Base-by-base conservation (phyloP, 2,113 vertebrate species). In the Heterotilapia buettikoferi region DNA sequence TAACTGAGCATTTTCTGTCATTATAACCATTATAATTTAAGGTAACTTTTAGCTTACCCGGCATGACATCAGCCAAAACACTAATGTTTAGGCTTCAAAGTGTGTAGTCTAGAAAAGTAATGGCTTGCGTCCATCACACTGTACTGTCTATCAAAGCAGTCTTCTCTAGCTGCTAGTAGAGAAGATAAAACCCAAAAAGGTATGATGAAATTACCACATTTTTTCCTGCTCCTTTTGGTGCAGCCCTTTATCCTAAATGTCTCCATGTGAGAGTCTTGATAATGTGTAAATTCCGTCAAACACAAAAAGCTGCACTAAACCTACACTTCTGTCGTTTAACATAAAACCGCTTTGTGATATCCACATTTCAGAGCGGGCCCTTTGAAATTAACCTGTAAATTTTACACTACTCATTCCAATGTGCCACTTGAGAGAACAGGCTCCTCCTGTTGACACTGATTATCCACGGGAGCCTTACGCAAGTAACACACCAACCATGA, bases 361-460 rank as follows among this genome's bases (percentile, higher is more conserved):
- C 54, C 18, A 24, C 11, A 54, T 56, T 29, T 73, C 80, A 61
- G 12, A 66, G 19, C 9, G 11, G 26, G 8, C n/a, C 9, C 6
- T 45, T 80, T 87, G 68, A 24, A 59, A 79, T 79, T 40, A n/a
- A 13, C 13, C 3, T 33, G 24, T 40, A 52, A 31, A 68, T 78
- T 86, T 76, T 7, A 38, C n/a, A 12, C 59, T 43, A 53, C 13
- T 68, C 52, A 76, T 81, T 63, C 24, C 19, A 63, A 24, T 84
- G n/a, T 12, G 19, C 26, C 31, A 63, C 53, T 7, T 3, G 14
- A 53, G 66, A 71, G 36, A 91, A 73, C 61, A 24, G 68, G 84
- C 80, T 83, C 54, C 59, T 86, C 52, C 45, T 81, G 90, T 68
- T 93, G 84, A 83, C 83, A 85, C 66, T 33, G 85, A 84, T 83